Conservation (phyloP, 2,888 invertebrate species). For the Pachycephus smyrnensis region DNA sequence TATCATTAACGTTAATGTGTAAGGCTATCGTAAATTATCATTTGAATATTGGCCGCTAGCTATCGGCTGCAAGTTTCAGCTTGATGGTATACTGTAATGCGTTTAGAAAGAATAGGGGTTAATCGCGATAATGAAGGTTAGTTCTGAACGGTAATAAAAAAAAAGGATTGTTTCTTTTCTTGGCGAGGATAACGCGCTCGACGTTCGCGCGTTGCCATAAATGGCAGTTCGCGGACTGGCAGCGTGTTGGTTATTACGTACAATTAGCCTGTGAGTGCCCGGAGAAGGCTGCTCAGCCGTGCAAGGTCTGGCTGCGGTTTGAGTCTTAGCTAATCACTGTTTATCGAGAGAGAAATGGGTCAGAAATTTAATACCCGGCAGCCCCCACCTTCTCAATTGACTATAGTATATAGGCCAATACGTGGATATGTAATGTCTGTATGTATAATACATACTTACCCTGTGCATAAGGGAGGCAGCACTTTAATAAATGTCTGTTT, state of each 20-base stretch:
- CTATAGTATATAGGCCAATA: too few species aligned
- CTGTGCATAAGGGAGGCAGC: too few species aligned
- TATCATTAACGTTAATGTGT: too few species aligned
- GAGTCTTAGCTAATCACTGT: slow-evolving; percentile 55
- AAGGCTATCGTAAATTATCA: too few species aligned
- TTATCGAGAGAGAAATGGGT: slow-evolving; percentile 44
- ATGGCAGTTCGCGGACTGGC: slow-evolving; percentile 42
- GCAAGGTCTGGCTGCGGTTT: slow-evolving; percentile 59
- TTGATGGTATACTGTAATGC: too few species aligned
- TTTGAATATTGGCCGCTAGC: too few species aligned
- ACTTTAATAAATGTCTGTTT: too few species aligned
- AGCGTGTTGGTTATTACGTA: slow-evolving; percentile 54
- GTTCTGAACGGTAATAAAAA: neutral
- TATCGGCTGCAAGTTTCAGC: too few species aligned
- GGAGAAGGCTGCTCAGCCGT: slow-evolving; percentile 52
- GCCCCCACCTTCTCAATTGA: slow-evolving; percentile 26
- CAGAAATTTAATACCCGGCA: slow-evolving; percentile 40
- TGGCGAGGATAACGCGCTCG: neutral
- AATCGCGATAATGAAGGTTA: neutral
- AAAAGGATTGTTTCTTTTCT: neutral
- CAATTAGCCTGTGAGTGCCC: slow-evolving; percentile 51
- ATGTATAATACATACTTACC: too few species aligned
- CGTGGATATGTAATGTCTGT: too few species aligned
- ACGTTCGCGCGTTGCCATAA: slow-evolving; percentile 39
- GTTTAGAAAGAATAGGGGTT: too few species aligned